These are phyloP conservation scores for Siniperca undulata DNA, from an alignment of 2,797 vertebrate species.

Conservation along the genomic window DNA sequence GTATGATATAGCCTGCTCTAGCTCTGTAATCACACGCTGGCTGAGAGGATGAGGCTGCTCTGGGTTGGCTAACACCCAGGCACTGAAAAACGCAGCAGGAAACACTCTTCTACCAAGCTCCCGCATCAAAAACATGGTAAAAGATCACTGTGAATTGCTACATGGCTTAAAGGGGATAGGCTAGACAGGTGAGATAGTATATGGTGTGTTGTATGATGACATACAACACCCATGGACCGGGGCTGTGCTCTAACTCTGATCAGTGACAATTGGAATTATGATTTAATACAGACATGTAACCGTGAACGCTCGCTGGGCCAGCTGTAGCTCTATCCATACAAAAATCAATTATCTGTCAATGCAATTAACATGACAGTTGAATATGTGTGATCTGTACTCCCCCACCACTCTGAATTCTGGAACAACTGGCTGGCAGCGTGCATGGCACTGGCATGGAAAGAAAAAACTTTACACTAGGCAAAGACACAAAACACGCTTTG, in stretches of 20 bases:
- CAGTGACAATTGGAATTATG: conserved; percentile 28
- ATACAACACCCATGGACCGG: neutral
- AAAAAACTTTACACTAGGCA: neutral
- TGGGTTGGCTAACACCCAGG: conserved; percentile 66
- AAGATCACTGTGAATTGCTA: conserved; percentile 34
- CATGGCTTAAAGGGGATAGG: neutral
- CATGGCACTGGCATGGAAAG: neutral
- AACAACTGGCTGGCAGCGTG: conserved; percentile 22
- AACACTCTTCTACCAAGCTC: conserved; percentile 45
- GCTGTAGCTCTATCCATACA: conserved; percentile 55
- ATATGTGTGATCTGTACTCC: conserved; percentile 50
- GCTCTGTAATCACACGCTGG: conserved; percentile 72
- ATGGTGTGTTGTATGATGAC: neutral
- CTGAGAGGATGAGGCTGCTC: conserved; percentile 68
- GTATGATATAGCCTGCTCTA: conserved; percentile 48
- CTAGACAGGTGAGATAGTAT: neutral
- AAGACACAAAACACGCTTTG: conserved; percentile 9
- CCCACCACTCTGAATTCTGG: neutral
- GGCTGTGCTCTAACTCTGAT: conserved; percentile 26
- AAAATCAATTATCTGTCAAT: conserved; percentile 82
- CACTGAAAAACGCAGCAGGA: conserved; percentile 62
- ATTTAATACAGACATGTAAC: conserved; percentile 50
- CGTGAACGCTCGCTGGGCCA: conserved; percentile 38
- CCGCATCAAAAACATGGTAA: conserved; percentile 38
- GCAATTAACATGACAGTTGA: conserved; percentile 74